A percentile compares a stretch with the other conserved stretches of the same genome.
These are phyloP conservation scores for Pseudanteris insignis DNA, from an alignment of 2,888 invertebrate genomes.

Conservation along the genomic window DNA sequence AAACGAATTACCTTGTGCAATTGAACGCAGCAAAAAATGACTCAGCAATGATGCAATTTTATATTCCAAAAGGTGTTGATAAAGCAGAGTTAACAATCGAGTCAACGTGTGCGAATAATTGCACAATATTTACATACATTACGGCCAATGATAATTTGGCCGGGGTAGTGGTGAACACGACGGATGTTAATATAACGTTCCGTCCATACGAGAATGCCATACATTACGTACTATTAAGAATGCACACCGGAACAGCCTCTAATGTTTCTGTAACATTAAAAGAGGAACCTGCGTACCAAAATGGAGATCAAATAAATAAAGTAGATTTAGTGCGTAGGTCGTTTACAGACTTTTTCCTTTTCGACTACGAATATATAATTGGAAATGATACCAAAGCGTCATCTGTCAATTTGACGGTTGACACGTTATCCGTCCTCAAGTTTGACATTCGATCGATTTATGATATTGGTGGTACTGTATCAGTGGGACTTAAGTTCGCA, in stretches of 20 bases:
- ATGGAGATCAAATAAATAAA: slow-evolving; percentile 51
- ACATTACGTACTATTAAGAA: slow-evolving; percentile 55
- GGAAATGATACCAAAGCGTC: slow-evolving; percentile 73
- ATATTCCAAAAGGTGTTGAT: slow-evolving; percentile 50
- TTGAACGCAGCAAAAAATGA: slow-evolving; percentile 46
- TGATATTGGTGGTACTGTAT: slow-evolving; percentile 84
- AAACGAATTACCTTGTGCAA: slow-evolving; percentile 45
- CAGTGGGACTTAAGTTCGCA: slow-evolving; percentile 76
- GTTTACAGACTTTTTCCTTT: slow-evolving; percentile 79
- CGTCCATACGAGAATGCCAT: slow-evolving; percentile 52
- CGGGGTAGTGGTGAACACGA: slow-evolving; percentile 48
- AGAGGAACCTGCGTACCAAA: slow-evolving; percentile 3
- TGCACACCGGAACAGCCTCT: slow-evolving; percentile 52
- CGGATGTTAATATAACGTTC: slow-evolving; percentile 49
- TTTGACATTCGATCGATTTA: slow-evolving; percentile 76
- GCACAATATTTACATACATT: slow-evolving; percentile 53
- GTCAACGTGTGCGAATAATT: slow-evolving; percentile 57
- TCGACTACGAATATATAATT: slow-evolving; percentile 77
- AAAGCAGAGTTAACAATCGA: slow-evolving; percentile 47
- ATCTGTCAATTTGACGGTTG: slow-evolving; percentile 75
- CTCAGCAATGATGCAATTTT: slow-evolving; percentile 54
- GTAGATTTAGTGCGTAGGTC: slow-evolving; percentile 70
- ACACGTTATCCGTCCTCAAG: slow-evolving; percentile 73
- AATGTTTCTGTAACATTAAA: slow-evolving; percentile 45
- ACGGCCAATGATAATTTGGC: slow-evolving; percentile 50